These are phyloP conservation scores for Pristionchus maxplancki DNA, from an alignment of 2,888 invertebrate species.

Conservation along the genomic window DNA sequence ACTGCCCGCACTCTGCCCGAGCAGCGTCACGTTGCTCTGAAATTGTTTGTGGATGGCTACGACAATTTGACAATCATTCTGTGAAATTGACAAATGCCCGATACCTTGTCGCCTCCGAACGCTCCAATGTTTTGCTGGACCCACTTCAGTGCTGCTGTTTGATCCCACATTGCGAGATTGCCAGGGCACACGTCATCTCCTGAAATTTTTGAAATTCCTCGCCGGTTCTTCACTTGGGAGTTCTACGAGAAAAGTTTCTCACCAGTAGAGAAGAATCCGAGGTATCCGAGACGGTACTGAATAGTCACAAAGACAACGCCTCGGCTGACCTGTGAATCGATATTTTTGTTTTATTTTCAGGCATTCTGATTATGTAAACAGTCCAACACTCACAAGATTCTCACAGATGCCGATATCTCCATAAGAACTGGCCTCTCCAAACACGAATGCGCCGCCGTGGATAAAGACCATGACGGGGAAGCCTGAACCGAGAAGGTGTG, in stretches of 20 bases:
- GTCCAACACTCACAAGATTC: constrained; percentile 56
- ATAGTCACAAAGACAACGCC: constrained; percentile 65
- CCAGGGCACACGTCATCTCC: constrained; percentile 60
- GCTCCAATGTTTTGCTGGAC: constrained; percentile 5
- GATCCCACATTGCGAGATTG: constrained; percentile 62
- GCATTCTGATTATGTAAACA: no score
- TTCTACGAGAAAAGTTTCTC: not conserved
- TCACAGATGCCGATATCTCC: constrained; percentile 64
- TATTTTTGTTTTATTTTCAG: not conserved
- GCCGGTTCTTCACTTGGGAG: no score
- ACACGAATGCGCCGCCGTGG: constrained; percentile 64
- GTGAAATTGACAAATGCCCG: no score
- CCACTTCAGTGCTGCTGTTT: constrained; percentile 65
- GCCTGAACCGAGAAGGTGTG: not conserved
- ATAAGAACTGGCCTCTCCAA: constrained; percentile 60
- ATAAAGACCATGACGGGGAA: constrained; percentile 58
- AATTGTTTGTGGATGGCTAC: not conserved
- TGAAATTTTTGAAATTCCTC: not conserved
- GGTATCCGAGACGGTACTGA: constrained; percentile 67
- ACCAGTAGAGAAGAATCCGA: constrained; percentile 65
- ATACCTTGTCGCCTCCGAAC: constrained; percentile 30
- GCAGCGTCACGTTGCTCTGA: not conserved
- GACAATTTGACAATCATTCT: no score
- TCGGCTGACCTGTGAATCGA: constrained; percentile 52
- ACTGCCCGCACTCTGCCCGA: constrained; percentile 24